phyloP scores from a whole-genome alignment of 2,797 vertebrate species.

The Catharus ustulatus region DNA sequence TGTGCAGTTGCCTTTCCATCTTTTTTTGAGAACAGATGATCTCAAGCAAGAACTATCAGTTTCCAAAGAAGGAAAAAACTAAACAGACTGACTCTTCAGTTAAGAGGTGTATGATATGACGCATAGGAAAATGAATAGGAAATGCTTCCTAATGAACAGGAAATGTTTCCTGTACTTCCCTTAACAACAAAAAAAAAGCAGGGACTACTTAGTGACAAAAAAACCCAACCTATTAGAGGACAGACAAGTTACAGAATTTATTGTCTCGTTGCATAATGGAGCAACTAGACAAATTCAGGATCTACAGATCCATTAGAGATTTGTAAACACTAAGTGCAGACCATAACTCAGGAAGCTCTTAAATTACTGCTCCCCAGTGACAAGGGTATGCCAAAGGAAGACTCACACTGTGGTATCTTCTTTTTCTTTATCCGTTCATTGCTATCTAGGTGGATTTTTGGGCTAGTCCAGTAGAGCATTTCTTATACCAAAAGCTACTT shows the following conservation, averaged over 20 bases:
- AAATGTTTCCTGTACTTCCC: background rate
- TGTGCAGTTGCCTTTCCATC: background rate
- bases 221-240: background rate
- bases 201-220: background rate
- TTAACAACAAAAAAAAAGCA: background rate
- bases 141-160: background rate
- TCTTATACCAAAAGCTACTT: background rate
- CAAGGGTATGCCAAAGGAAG: background rate
- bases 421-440: background rate
- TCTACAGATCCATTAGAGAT: background rate
- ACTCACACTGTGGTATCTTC: background rate
- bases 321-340: background rate
- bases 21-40: background rate
- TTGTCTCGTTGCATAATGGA: background rate
- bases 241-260: background rate
- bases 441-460: background rate
- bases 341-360: background rate
- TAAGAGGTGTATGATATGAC: background rate
- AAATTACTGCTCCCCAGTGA: background rate
- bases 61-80: background rate
- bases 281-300: background rate
- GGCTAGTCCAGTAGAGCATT: background rate
- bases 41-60: background rate
- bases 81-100: background rate
- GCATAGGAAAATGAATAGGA: background rate